phyloP scores from a whole-genome alignment of 1,140 invertebrate genomes.

The Euwallacea fornicatus region DNA sequence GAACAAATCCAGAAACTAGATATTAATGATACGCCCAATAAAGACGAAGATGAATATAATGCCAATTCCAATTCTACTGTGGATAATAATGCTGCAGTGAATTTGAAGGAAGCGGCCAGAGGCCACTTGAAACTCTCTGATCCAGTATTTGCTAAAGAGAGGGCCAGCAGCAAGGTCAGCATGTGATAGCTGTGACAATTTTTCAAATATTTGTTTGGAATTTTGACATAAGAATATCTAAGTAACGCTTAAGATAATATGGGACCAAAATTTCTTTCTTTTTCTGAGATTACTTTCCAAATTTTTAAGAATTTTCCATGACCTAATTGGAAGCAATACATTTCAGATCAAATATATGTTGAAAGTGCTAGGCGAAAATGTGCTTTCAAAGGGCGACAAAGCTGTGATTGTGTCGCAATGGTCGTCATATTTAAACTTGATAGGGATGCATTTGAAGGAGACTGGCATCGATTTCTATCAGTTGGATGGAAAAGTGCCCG shows the following conservation, averaged over 20 bases:
- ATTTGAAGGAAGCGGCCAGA: conserved; percentile 54
- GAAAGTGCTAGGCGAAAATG: conserved; percentile 59
- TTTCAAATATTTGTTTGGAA: background rate
- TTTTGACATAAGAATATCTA: background rate
- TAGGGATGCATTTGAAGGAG: conserved; percentile 63
- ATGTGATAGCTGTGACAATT: background rate
- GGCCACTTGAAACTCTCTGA: conserved; percentile 65
- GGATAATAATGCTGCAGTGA: conserved; percentile 24
- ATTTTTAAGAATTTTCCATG: background rate
- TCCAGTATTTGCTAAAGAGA: conserved; percentile 66
- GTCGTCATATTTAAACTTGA: conserved; percentile 73
- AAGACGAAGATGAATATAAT: conserved; percentile 26
- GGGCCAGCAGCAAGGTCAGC: conserved; percentile 64
- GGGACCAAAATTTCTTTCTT: no score
- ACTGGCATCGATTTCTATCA: conserved; percentile 59
- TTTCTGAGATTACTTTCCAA: no score
- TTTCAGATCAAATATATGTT: conserved; percentile 63
- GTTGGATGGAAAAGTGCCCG: conserved; percentile 69
- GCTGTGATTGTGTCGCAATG: conserved; percentile 88
- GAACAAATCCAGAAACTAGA: conserved; percentile 52
- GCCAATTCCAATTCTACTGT: background rate
- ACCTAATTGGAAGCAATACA: background rate
- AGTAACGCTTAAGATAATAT: background rate
- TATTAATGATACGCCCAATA: conserved; percentile 42
- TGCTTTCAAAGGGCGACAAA: conserved; percentile 67